These are phyloP conservation scores for Pipa parva DNA, from an alignment of 2,113 vertebrate species.

Conservation along the genomic window DNA sequence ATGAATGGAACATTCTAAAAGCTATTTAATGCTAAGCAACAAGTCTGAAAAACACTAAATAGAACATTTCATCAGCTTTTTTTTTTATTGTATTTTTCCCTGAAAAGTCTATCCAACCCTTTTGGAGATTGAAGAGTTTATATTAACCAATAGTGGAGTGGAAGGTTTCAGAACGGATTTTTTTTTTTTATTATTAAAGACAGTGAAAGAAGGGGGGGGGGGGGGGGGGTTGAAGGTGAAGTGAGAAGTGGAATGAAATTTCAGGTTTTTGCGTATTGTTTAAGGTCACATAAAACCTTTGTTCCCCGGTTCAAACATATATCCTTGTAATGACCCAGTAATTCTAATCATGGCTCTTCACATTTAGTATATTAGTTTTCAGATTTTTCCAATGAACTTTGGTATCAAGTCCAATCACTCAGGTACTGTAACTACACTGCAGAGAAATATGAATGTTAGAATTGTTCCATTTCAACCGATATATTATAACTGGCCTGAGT, in stretches of 20 bases:
- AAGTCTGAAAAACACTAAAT: constrained; percentile 3
- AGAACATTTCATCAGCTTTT: not conserved
- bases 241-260: constrained; percentile 33
- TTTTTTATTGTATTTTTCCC: constrained; percentile 6
- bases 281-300: not conserved
- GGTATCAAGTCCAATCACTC: too few relatives aligned
- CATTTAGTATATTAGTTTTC: too few relatives aligned
- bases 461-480: not conserved
- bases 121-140: not conserved
- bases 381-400: too few relatives aligned
- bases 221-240: constrained; percentile 9
- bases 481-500: not conserved
- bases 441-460: not conserved
- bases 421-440: too few relatives aligned
- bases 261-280: constrained; percentile 5
- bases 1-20: constrained; percentile 39
- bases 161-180: constrained; percentile 23
- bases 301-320: too few relatives aligned
- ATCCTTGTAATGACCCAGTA: too few relatives aligned
- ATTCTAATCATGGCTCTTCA: too few relatives aligned
- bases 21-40: not conserved
- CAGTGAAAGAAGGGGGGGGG: constrained; percentile 30
- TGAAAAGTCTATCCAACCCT: not conserved
- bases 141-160: constrained; percentile 21
- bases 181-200: too few relatives aligned